A percentile compares a stretch with the other conserved stretches of the same genome.
Conservation (phyloP, 2,888 invertebrate genomes). For the Rhamphomyia laevipes region DNA sequence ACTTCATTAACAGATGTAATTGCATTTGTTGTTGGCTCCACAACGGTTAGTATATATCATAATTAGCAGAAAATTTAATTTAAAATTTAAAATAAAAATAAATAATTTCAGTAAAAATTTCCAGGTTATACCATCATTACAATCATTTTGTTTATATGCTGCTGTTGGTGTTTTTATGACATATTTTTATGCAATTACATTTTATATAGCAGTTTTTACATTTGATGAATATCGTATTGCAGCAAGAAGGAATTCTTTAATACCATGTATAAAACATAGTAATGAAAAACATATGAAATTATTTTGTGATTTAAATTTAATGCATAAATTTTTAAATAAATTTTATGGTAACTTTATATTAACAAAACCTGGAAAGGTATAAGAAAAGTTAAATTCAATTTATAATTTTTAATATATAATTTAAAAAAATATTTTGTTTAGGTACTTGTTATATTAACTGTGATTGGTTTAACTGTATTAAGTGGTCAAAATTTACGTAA, state of each 20-base stretch:
- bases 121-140: constrained; percentile 59
- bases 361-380: constrained; percentile 52
- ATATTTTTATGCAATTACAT: constrained; percentile 65
- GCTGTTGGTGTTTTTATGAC: constrained; percentile 64
- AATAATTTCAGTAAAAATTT: not conserved
- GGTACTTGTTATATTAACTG: constrained; percentile 46
- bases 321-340: constrained; percentile 45
- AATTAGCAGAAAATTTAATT: not conserved
- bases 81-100: not conserved
- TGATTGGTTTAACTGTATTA: constrained; percentile 46
- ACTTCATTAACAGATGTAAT: constrained; percentile 74
- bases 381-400: not conserved
- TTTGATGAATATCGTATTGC: constrained; percentile 56
- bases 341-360: constrained; percentile 55
- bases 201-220: constrained; percentile 66
- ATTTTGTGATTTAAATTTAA: constrained; percentile 43
- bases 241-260: constrained; percentile 49
- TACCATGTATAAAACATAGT: constrained; percentile 55
- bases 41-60: constrained; percentile 46
- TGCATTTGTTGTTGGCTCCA: constrained; percentile 66
- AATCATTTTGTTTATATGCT: constrained; percentile 73
- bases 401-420: not conserved
- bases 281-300: constrained; percentile 42
- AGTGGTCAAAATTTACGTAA: constrained; percentile 50
- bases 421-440: constrained; percentile 17